phyloP scores from a whole-genome alignment of 2,113 vertebrate species.

The Atlantisia rogersi region DNA sequence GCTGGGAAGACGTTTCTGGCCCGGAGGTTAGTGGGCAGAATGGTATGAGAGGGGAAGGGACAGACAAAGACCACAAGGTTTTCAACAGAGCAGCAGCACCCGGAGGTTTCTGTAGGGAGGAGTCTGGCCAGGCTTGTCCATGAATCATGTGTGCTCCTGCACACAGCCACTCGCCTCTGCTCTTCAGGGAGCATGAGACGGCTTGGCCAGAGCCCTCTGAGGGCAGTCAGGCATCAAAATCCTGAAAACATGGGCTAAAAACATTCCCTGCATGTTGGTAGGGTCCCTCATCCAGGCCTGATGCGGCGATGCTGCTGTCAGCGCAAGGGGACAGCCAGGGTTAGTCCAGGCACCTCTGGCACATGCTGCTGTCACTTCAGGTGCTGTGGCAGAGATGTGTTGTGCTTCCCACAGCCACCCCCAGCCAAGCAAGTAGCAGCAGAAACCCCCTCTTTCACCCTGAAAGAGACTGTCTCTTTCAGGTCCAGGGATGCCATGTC shows the following conservation, averaged over 20 bases:
- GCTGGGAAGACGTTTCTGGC: background rate
- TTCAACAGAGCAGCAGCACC: background rate
- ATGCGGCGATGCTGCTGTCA: background rate
- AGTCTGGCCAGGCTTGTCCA: background rate
- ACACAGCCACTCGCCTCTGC: background rate
- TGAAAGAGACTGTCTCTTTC: background rate
- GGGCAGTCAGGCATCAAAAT: background rate
- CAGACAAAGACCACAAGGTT: background rate
- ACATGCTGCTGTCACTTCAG: background rate
- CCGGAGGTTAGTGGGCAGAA: background rate
- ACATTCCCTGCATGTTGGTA: background rate
- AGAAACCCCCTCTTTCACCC: background rate
- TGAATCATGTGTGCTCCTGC: background rate
- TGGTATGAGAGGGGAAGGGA: background rate
- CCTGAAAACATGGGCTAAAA: background rate
- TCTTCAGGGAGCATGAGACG: background rate
- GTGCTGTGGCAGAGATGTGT: background rate
- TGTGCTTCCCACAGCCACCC: fast-evolving
- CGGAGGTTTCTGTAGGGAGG: background rate
- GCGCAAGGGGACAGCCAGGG: background rate
- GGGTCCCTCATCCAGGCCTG: background rate
- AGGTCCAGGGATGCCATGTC: background rate
- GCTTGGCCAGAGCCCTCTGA: background rate
- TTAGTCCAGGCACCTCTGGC: background rate
- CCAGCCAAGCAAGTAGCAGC: background rate